Evolutionary conservation across 1,140 invertebrate species (phyloP), one percentile per base, ranked within the genome.

Genomic region (Subanguina moxae): DNA sequence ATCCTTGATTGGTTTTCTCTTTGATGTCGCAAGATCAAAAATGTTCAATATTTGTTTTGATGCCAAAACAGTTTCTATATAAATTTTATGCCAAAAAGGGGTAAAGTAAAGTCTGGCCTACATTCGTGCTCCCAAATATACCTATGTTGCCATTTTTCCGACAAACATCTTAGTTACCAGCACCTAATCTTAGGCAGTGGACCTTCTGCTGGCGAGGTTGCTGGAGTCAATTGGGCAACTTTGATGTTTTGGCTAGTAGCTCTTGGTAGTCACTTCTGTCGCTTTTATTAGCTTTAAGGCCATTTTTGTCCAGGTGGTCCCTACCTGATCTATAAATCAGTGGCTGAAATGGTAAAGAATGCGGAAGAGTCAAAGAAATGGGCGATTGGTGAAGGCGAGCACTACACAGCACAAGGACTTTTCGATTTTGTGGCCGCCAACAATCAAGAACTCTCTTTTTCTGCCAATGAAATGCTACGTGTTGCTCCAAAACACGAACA

Each of bases 271-370:
- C 32, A 38, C 32, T 38, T 38, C 11, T 38, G 11, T 38, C 11
- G 11, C 32, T 38, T 38, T 38, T 38, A 38, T 38, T 11, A 38
- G 11, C 11, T 38, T 38, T 38, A 5, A 38, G 11, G 3, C 32
- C 11, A 11, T 3, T 38, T 38, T 11, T 38, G 3, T 38, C 3
- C 3, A 38, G 32, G 90, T 0, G 91, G 91, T 56, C 93, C 94
- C 0, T 95, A 92, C 84, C 85, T 97, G 23, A 90, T 97, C 65
- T 91, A 91, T 83, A 91, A 89, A 84, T 86, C 94, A 78, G 78
- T 94, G 9, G 88, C 85, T 30, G 87, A 79, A 65, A 75, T 80
- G 77, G 65, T 74, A 32, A 62, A 61, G 46, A 43, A 57, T 11
- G 62, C 67, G 1, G 71, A 76, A 83, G 84, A 78, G 58, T 74